Conservation (phyloP, 2,888 invertebrate species). For the Noctua pronuba region DNA sequence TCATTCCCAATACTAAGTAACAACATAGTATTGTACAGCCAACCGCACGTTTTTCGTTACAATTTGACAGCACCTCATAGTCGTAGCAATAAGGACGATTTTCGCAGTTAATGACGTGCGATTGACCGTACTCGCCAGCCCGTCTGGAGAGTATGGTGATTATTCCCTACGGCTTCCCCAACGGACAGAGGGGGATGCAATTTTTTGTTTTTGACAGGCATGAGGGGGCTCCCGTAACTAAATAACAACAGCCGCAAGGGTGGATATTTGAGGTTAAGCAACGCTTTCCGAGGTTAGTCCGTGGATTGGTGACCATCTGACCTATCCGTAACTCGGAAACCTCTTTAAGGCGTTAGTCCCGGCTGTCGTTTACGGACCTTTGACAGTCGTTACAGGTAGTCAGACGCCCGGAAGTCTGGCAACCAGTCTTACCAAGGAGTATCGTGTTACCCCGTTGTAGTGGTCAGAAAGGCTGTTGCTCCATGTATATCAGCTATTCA, state of each 20-base stretch:
- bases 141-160: neutral
- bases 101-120: neutral
- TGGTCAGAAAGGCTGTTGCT: neutral
- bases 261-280: neutral
- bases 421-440: neutral
- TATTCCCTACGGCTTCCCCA: slow-evolving; percentile 3
- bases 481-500: neutral
- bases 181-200: neutral
- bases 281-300: neutral
- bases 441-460: neutral
- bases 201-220: neutral
- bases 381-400: neutral
- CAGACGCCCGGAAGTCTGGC: neutral
- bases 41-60: neutral
- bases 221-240: neutral
- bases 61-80: neutral
- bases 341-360: neutral
- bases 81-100: neutral
- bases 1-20: slow-evolving; percentile 1
- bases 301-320: neutral
- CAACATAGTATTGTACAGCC: neutral
- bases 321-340: neutral
- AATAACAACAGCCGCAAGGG: neutral
- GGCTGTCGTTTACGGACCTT: neutral
- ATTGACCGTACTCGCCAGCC: neutral